Base-by-base conservation (phyloP, 2,888 invertebrate genomes). In the Parnassius glacialis region DNA sequence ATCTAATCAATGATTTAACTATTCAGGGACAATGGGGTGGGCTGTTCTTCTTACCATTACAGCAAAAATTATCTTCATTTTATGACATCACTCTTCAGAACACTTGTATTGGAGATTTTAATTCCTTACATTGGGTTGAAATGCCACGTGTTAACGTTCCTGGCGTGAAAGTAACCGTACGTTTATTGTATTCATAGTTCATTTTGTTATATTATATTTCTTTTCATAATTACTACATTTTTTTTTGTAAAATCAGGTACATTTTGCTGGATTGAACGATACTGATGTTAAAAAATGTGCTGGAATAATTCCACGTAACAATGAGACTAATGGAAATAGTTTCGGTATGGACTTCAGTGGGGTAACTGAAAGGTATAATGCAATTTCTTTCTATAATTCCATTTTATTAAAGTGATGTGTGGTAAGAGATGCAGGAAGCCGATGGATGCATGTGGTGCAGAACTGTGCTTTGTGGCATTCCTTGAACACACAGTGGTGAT, bases 261-360 rank as follows among this genome's bases (percentile, higher is more conserved):
- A 65, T 41, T 70, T 67, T n/a, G 68, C 69, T 25, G 70, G 72
- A 10, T 13, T 71, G 13, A 79, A 77, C 51, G 60, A 64, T 1
- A 51, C 59, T 11, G 85, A 87, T 41, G 70, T 71, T 2, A 73
- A 75, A 25, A 74, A 68, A 67, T 79, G 80, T n/a, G 67, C 65
- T 10, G 83, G 78, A 41, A 67, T 66, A 20, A 65, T 72, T 54
- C 59, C 70, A 44, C 65, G 2, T 25, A 42, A 58, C 7, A 51
- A 52, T 7, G 11, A 48, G 9, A 12, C 5, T n/a, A 52, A 47
- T 55, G 63, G 55, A 64, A 70, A 16, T 64, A 55, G 64, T 3
- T 84, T 71, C 61, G 85, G 86, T 45, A 83, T 85, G 81, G 87
- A 87, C 62, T 87, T 83, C 62, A 87, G 87, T 72, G 87, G 87